Base-by-base conservation (phyloP, 2,888 invertebrate genomes). In the Azorinus chamasolen region DNA sequence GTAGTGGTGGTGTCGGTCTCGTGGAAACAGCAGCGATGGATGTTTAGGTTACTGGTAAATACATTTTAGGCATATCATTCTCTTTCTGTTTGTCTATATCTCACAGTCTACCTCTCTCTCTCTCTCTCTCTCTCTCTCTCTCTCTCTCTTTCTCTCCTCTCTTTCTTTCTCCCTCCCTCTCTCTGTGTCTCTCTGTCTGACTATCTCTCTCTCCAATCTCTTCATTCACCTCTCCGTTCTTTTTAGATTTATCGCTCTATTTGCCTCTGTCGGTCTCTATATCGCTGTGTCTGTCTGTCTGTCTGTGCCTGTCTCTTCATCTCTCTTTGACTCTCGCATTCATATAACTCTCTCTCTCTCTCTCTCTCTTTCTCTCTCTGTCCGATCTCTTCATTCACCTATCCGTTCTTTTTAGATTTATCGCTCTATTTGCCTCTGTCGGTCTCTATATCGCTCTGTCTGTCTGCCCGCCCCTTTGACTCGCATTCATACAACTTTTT, bases 1-100 rank as follows among this genome's bases (percentile, higher is more conserved):
- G 64, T 65, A 61, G 69, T 55, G 64, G 62, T 45, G 14, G 59
- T 64, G 74, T 68, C 20, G 74, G 74, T 75, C 41, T 62, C 37
- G 37, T 14, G 64, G 45, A 24, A n/a, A 37, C 2, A 32, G 16
- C 32, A 10, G 10, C 32, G 10, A 4, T 32, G 32, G 32, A 32
- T 32, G 32, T 32, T 8, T 45, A 18, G 45, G 45, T 18, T 6
- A 45, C 5, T 5, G 45, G 45, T 45, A 45, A 45, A 32, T 10
- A 6, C 32, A 32, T 32, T 32, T 10, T 6, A 6, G 4, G 4
- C 32, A 32, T 32, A 4, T 24, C 22, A 14, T 50, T 24, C 14
- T 50, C 50, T 24, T 24, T 24, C 18, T 24, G 3, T 14, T n/a
- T 18, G 27, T 16, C 53, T 32, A 8, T 18, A 8, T 14, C 20